phyloP scores from a whole-genome alignment of 2,888 invertebrate species.

The Notodonta dromedarius region DNA sequence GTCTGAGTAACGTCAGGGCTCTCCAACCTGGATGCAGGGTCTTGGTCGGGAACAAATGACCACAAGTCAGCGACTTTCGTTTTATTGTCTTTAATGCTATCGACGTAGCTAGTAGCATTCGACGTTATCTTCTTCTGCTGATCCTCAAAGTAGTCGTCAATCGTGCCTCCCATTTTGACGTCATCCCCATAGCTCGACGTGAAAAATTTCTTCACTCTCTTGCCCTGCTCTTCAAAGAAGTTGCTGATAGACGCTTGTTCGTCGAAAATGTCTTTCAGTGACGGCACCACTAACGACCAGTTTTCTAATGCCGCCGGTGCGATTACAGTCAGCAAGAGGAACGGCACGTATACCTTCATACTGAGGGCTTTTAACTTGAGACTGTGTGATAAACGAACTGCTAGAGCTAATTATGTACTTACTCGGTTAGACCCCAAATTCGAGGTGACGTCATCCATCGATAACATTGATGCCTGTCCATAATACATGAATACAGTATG shows the following conservation, averaged over 20 bases:
- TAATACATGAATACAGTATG: neutral
- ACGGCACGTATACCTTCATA: conserved; percentile 39
- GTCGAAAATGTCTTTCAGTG: conserved; percentile 32
- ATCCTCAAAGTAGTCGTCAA: conserved; percentile 59
- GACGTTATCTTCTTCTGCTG: conserved; percentile 56
- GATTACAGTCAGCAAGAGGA: conserved; percentile 23
- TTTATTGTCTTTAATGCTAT: conserved; percentile 54
- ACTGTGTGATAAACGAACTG: conserved; percentile 37
- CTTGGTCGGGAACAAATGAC: conserved; percentile 51
- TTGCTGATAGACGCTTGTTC: conserved; percentile 27
- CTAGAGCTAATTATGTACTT: conserved; percentile 40
- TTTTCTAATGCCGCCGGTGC: conserved; percentile 24
- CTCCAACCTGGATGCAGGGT: conserved; percentile 44
- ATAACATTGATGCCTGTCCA: conserved; percentile 23
- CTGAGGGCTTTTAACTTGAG: conserved; percentile 13
- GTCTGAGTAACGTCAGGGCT: conserved; percentile 65
- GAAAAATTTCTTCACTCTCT: conserved; percentile 53
- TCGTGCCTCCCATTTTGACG: conserved; percentile 51
- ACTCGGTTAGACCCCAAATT: conserved; percentile 47
- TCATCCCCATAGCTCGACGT: conserved; percentile 42
- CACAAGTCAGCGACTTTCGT: conserved; percentile 54
- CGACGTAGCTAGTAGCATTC: conserved; percentile 59
- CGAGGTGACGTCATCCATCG: conserved; percentile 45
- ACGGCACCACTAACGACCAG: conserved; percentile 34
- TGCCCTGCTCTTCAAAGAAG: conserved; percentile 42